A percentile compares a stretch with the other conserved stretches of the same genome.
Evolutionary conservation across 2,888 invertebrate genomes (phyloP).

Genomic region (Oligia latruncula): DNA sequence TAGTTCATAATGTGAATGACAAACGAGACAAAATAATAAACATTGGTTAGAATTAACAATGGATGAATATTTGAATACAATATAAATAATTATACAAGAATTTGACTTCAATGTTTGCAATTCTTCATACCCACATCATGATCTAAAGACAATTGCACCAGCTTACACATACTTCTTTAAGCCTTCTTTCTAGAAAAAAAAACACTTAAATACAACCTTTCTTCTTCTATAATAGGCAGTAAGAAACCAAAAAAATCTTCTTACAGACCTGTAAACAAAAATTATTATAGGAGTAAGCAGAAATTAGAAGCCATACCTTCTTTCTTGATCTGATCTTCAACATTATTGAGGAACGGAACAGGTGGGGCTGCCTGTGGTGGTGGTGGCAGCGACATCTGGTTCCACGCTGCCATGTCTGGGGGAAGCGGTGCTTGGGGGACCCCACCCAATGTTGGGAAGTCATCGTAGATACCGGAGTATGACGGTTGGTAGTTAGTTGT

Average conservation of each 20-base stretch:
- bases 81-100: constrained; percentile 22
- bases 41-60: constrained; percentile 29
- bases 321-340: constrained; percentile 88
- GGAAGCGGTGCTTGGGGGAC: constrained; percentile 69
- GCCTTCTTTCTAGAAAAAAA: not conserved
- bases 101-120: not conserved
- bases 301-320: constrained; percentile 79
- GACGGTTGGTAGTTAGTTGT: constrained; percentile 76
- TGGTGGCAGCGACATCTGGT: constrained; percentile 85
- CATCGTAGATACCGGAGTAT: constrained; percentile 84
- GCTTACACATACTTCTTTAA: not conserved
- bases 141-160: not conserved
- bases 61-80: constrained; percentile 5
- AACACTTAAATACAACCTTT: not conserved
- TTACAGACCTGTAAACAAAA: constrained; percentile 30
- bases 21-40: constrained; percentile 14
- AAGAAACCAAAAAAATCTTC: not conserved
- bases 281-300: not conserved
- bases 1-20: constrained; percentile 4
- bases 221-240: not conserved
- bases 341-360: constrained; percentile 75
- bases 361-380: constrained; percentile 71
- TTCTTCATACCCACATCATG: not conserved
- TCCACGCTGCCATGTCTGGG: constrained; percentile 82
- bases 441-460: constrained; percentile 77